Conservation (phyloP, 30 jellyfish, hydroid and myxozoan genomes). For the Cassiopea andromeda region DNA sequence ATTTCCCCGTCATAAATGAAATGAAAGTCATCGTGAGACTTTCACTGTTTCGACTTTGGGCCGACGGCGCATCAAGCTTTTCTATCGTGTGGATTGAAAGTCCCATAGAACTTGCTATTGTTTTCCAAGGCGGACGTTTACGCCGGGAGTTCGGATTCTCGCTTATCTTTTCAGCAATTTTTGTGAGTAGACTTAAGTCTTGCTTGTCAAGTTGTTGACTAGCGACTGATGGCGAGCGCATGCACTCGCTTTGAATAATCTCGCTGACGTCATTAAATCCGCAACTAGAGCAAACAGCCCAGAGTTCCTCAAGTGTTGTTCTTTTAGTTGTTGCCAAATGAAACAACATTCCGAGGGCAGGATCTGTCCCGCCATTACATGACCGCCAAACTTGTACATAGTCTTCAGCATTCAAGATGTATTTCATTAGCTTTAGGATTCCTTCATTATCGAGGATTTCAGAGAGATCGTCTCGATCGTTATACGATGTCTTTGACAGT, state of each 20-base stretch:
- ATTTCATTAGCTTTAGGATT: background rate
- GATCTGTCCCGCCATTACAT: background rate
- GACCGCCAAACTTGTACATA: background rate
- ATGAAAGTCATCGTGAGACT: background rate
- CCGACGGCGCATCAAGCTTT: background rate
- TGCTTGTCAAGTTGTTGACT: background rate
- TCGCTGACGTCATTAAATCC: background rate
- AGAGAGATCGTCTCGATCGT: background rate
- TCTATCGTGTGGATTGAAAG: background rate
- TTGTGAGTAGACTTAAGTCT: background rate
- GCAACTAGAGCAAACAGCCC: background rate
- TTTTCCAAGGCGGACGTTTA: background rate
- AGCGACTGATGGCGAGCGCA: background rate
- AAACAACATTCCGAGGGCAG: background rate
- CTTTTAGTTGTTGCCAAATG: background rate
- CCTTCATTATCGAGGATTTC: background rate
- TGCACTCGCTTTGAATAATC: background rate
- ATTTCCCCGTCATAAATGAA: background rate
- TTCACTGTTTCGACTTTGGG: background rate
- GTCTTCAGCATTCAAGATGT: background rate
- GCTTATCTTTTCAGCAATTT: background rate
- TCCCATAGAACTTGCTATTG: background rate
- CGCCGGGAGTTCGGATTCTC: background rate
- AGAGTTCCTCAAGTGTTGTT: background rate
- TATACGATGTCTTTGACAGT: background rate